A percentile compares a stretch with the other conserved stretches of the same genome.
Conservation (phyloP, 2,888 invertebrate genomes). For the Calameuta filiformis region DNA sequence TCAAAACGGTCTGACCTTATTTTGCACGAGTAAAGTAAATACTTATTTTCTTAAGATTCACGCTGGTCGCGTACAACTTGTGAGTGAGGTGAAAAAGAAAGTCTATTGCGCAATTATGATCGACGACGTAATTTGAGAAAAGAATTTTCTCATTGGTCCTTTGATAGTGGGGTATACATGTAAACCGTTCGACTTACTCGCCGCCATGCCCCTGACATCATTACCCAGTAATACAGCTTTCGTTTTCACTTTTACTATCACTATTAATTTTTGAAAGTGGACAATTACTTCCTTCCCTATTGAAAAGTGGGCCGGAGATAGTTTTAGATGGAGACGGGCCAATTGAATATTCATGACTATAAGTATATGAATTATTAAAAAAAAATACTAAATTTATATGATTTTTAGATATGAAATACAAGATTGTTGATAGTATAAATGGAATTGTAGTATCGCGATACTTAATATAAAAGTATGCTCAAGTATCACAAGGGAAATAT, state of each 20-base stretch:
- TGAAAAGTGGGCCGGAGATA: not conserved
- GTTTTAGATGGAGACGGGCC: not conserved
- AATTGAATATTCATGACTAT: not conserved
- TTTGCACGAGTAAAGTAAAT: not conserved
- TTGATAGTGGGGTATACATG: not conserved
- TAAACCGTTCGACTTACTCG: not conserved
- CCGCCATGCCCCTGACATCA: constrained; percentile 35
- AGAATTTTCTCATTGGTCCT: not conserved
- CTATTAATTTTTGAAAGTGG: constrained; percentile 2
- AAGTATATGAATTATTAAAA: not conserved
- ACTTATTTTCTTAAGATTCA: not conserved
- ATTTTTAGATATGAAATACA: not conserved
- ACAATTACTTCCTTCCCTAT: not conserved
- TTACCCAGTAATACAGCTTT: constrained; percentile 36
- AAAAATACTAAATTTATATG: not conserved
- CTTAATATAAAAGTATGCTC: not conserved
- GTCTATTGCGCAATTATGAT: not conserved
- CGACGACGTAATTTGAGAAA: not conserved
- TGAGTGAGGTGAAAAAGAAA: not conserved
- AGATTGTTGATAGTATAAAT: not conserved
- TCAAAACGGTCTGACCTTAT: not conserved
- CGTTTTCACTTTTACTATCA: constrained; percentile 27
- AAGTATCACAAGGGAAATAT: not conserved
- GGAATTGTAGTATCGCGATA: not conserved
- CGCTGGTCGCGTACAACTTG: not conserved